Evolutionary conservation across 2,113 vertebrate species (phyloP), one percentile per base, ranked within the genome.

Genomic region (Cygnus atratus): DNA sequence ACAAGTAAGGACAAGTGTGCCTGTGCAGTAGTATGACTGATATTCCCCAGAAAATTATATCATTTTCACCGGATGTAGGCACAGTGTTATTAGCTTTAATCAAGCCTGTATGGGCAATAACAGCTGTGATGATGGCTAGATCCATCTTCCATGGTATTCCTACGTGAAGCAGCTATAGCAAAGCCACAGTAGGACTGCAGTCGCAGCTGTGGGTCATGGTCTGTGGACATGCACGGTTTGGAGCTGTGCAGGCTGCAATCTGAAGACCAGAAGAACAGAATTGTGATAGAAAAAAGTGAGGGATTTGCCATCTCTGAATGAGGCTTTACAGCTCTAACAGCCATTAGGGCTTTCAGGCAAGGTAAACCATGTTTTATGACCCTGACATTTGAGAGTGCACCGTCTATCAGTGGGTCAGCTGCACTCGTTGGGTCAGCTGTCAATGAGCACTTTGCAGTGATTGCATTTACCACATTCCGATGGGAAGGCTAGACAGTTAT

Each of bases 141-240:
- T 52, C 41, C 33, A n/a, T 2, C 54, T 71, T 22, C 46, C 4
- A 1, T 4, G 33, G 22, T 37, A 29, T 22, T 73, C 18, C 22
- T 44, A 43, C 21, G 43, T 54, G 33, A 29, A 76, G 35, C 41
- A 85, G 41, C 17, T 37, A 6, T 3, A 48, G 19, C 35, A 57
- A 57, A 82, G 43, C 48, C 41, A 16, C 39, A 39, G 44, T 9
- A 7, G 44, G 41, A 8, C 35, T 52, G 78, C 20, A 16, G 37
- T 15, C 3, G 0, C 0, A 4, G 11, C 20, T 52, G 35, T 24
- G 58, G 20, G 7, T 25, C 1, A 0, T 8, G 29, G 13, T 50
- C 28, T 76, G 29, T 18, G 46, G 72, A 29, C 25, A 2, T 1
- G 5, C 35, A 10, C 0, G 1, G 59, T 31, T 44, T 0, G 2